A percentile compares a stretch with the other conserved stretches of the same genome.
Conservation (phyloP, 2,888 invertebrate genomes). For the Xestoiulus laeticollis region DNA sequence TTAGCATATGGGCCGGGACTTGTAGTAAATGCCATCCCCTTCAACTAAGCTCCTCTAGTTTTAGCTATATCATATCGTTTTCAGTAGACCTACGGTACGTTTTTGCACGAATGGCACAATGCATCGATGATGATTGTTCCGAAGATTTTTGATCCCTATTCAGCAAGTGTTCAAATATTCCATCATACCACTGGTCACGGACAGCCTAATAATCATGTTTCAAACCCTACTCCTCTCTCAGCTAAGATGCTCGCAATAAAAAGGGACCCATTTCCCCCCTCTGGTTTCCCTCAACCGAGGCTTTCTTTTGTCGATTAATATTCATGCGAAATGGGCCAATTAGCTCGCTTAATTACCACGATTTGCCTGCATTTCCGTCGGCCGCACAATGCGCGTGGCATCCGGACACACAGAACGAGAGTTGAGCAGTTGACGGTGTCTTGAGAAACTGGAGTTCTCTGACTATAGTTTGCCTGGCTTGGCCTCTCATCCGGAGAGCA, state of each 20-base stretch:
- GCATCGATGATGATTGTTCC: not conserved
- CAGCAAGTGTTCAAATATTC: not conserved
- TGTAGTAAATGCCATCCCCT: too few relatives aligned
- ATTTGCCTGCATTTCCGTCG: not conserved
- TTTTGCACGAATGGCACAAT: not conserved
- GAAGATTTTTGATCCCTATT: too few relatives aligned
- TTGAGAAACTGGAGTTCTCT: not conserved
- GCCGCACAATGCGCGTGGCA: not conserved
- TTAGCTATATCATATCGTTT: too few relatives aligned
- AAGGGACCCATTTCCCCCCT: not conserved
- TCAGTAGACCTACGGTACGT: too few relatives aligned
- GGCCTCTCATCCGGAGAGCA: not conserved
- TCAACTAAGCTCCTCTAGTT: too few relatives aligned
- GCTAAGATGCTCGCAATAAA: not conserved
- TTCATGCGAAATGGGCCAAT: conserved; percentile 3
- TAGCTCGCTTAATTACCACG: not conserved
- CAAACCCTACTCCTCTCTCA: not conserved
- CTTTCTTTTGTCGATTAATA: conserved; percentile 26
- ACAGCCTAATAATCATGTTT: not conserved
- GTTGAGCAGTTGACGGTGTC: conserved; percentile 3
- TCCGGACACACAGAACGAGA: not conserved
- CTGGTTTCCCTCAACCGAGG: not conserved
- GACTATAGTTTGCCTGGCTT: not conserved
- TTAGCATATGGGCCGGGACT: too few relatives aligned
- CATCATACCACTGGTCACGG: not conserved